Evolutionary conservation across 92 coral and sea anemone species (phyloP).

Genomic region (Porites evermanni): DNA sequence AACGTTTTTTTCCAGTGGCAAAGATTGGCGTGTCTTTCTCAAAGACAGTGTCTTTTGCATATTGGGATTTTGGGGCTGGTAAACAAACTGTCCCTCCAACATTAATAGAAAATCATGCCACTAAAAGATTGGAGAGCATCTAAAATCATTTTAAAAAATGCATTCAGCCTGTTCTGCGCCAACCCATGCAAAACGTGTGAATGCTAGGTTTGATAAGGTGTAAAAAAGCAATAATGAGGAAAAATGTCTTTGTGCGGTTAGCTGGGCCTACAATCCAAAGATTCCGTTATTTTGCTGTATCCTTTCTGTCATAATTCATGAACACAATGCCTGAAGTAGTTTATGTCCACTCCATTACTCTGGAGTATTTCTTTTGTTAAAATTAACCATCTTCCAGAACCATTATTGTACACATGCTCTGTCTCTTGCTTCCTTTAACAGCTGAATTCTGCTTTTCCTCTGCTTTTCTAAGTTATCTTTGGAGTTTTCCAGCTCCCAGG

Average conservation of each 20-base stretch:
- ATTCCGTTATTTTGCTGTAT: background rate
- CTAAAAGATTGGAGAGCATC: conserved; percentile 16
- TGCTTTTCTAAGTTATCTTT: conserved; percentile 24
- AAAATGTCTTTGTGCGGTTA: background rate
- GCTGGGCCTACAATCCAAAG: background rate
- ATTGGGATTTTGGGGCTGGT: conserved; percentile 71
- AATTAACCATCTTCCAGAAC: conserved; percentile 34
- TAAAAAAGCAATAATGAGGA: conserved; percentile 18
- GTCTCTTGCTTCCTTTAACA: conserved; percentile 24
- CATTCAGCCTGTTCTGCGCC: too few species aligned
- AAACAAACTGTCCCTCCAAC: conserved; percentile 62
- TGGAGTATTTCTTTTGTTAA: too few species aligned
- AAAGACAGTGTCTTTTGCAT: conserved; percentile 48
- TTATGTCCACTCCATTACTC: too few species aligned
- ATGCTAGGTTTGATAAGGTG: background rate
- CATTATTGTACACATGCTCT: conserved; percentile 19
- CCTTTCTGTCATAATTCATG: background rate
- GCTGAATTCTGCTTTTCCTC: conserved; percentile 42
- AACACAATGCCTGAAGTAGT: too few species aligned
- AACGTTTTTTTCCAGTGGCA: conserved; percentile 50
- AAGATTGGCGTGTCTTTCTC: conserved; percentile 52
- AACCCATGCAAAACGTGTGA: too few species aligned
- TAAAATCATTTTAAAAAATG: too few species aligned
- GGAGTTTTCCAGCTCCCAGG: conserved; percentile 60
- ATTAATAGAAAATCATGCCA: conserved; percentile 72